Base-by-base conservation (phyloP, 2,797 vertebrate species). In the Ctenochaetus hawaiiensis region DNA sequence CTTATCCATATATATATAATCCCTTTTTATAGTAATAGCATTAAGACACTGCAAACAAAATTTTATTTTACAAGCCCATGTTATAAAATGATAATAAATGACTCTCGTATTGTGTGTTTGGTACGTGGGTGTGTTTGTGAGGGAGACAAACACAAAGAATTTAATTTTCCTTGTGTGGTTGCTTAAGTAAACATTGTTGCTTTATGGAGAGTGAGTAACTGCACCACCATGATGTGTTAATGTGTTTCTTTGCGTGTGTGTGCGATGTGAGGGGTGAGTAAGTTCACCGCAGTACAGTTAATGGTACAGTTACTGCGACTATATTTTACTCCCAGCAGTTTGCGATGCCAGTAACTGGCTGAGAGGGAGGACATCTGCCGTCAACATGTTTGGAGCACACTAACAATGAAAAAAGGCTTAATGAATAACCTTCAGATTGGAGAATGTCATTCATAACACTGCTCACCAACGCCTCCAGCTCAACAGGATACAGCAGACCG, bases 151-250 rank as follows among this genome's bases (percentile, higher is more conserved):
- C 69, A 61, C 60, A 83, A 82, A 85, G 72, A 82, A 61, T 53
- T 48, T 34, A 87, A 94, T 95, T 95, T 95, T 90, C 93, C 92
- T 84, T 85, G 79, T 78, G 91, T 20, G 78, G 90, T 84, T 83
- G 75, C 92, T 91, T 92, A 93, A 93, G 87, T 77, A 94, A 94
- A 94, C 91, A 88, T 66, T 63, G 77, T 47, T 59, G 71, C 81
- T 88, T 90, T 85, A 80, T 86, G 78, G 86, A 80, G 73, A 76
- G 49, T 86, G 88, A 90, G 78, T 83, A 88, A 89, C 64, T 43
- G 64, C 59, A 41, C 68, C 65, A 54, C 79, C 4, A 16, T 59
- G 59, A 75, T 59, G 83, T 87, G 78, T 81, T 84, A 80, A 80
- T 87, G 78, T 84, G 63, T 79, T 14, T 80, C 54, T 72, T 7